A percentile compares a stretch with the other conserved stretches of the same genome.
Evolutionary conservation across 2,888 invertebrate species (phyloP).

Genomic region (Cacoxenus indagator): DNA sequence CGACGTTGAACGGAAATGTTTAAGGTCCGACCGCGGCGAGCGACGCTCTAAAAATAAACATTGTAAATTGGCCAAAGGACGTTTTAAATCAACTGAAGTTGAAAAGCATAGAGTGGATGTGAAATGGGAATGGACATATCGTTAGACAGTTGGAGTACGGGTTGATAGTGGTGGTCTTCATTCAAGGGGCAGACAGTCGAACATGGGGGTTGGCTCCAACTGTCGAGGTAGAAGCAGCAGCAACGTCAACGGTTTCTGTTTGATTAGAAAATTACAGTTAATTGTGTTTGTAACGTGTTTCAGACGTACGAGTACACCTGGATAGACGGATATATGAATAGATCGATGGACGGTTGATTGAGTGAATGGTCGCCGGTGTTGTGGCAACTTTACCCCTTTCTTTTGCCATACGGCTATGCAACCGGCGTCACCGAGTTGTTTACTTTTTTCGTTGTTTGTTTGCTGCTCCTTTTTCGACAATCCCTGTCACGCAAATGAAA

Average conservation of each 20-base stretch:
- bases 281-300: conserved; percentile 45
- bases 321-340: background rate
- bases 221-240: background rate
- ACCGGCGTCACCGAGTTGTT: conserved; percentile 57
- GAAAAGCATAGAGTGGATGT: background rate
- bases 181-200: background rate
- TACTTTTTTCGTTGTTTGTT: conserved; percentile 53
- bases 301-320: too few species aligned
- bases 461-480: conserved; percentile 3
- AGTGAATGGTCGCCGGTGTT: background rate
- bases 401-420: background rate
- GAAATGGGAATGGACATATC: background rate
- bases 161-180: background rate
- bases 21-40: background rate
- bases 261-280: conserved; percentile 48
- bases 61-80: background rate
- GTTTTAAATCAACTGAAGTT: background rate
- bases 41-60: background rate
- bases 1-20: background rate
- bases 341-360: background rate
- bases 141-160: background rate
- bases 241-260: background rate
- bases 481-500: conserved; percentile 48
- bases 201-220: too few species aligned
- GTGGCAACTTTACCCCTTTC: conserved; percentile 25